Percentiles rank a stretch among this genome's conserved stretches.
Conservation (phyloP, 2,888 invertebrate species). For the Limenitis camilla region DNA sequence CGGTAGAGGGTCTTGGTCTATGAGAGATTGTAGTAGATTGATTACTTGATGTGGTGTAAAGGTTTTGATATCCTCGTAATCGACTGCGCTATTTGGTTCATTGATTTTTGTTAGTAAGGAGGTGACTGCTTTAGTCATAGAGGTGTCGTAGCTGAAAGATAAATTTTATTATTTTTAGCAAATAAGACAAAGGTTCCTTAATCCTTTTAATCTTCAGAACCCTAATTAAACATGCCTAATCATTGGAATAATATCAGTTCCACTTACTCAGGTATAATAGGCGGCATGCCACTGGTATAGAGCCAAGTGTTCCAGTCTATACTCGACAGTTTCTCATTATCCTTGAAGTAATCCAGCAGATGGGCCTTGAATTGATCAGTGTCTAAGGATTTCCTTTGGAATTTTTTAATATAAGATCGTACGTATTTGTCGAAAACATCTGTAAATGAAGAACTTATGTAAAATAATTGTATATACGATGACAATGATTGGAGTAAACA, state of each 20-base stretch:
- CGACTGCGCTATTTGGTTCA: constrained; percentile 50
- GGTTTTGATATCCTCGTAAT: constrained; percentile 60
- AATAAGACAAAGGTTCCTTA: too few species aligned
- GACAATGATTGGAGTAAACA: too few species aligned
- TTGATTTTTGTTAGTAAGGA: constrained; percentile 65
- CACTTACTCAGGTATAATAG: constrained; percentile 86
- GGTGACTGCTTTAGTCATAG: constrained; percentile 75
- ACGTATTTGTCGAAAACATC: too few species aligned
- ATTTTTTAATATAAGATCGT: too few species aligned
- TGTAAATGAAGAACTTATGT: too few species aligned
- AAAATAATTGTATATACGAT: too few species aligned
- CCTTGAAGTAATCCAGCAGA: constrained; percentile 81
- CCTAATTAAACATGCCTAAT: constrained; percentile 78
- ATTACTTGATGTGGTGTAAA: constrained; percentile 78
- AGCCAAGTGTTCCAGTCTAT: constrained; percentile 94
- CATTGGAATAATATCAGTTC: constrained; percentile 77
- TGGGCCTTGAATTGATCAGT: constrained; percentile 86
- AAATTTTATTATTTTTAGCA: constrained; percentile 86
- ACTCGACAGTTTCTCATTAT: constrained; percentile 67
- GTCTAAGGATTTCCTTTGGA: constrained; percentile 86
- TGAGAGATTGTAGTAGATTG: constrained; percentile 79
- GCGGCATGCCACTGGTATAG: constrained; percentile 89
- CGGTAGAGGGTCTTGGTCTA: constrained; percentile 67
- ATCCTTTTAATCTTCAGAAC: too few species aligned
- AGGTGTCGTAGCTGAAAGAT: constrained; percentile 78